phyloP scores from a whole-genome alignment of 2,888 invertebrate genomes.

The Epistrophe eligans region DNA sequence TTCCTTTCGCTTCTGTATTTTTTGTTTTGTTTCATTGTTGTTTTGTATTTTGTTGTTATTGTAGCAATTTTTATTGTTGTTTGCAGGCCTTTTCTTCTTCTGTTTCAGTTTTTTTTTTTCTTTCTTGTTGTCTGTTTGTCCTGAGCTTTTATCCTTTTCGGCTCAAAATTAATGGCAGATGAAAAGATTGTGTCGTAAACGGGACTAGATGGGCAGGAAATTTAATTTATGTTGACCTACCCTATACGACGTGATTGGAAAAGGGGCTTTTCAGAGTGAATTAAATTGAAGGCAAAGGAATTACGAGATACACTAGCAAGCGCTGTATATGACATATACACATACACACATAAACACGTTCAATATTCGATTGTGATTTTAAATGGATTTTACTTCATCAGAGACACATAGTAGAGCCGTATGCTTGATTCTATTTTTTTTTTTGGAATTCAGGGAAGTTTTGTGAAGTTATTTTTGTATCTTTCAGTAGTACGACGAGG shows the following conservation, averaged over 20 bases:
- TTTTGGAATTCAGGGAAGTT: constrained; percentile 30
- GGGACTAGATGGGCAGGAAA: constrained; percentile 28
- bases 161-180: constrained; percentile 73
- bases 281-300: constrained; percentile 55
- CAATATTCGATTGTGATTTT: constrained; percentile 27
- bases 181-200: constrained; percentile 70
- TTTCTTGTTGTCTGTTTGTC: constrained; percentile 16
- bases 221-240: constrained; percentile 53
- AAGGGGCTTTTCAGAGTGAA: constrained; percentile 46
- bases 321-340: background rate
- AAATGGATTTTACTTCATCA: constrained; percentile 23
- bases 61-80: constrained; percentile 29
- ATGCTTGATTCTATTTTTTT: constrained; percentile 12
- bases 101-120: constrained; percentile 16
- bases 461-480: constrained; percentile 37
- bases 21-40: constrained; percentile 1
- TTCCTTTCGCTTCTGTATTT: constrained; percentile 36
- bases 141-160: constrained; percentile 39
- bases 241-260: constrained; percentile 41
- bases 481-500: background rate
- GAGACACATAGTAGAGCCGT: background rate
- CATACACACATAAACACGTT: background rate
- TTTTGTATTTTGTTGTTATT: background rate
- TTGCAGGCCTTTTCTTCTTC: constrained; percentile 7
- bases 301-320: constrained; percentile 20